A percentile compares a stretch with the other conserved stretches of the same genome.
Conservation (phyloP, 2,888 invertebrate genomes). For the Tigriopus californicus region DNA sequence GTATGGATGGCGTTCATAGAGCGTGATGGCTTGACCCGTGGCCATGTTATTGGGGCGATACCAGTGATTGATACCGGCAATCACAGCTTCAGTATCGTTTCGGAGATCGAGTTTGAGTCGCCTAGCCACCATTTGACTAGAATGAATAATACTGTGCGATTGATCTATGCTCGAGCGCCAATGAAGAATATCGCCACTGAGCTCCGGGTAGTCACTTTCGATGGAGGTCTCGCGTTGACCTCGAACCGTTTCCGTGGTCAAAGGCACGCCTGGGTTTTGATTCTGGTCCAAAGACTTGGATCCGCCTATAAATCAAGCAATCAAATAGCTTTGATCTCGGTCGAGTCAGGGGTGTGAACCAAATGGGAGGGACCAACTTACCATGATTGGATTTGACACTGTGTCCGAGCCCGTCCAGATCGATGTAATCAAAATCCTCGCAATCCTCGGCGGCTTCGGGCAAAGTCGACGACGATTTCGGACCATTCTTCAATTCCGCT, state of each 20-base stretch:
- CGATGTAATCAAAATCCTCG: conserved; percentile 50
- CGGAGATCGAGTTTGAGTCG: neutral
- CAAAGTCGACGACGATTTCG: conserved; percentile 25
- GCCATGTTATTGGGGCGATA: conserved; percentile 37
- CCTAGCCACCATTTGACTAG: neutral
- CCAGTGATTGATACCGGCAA: conserved; percentile 39
- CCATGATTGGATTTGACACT: too few species aligned
- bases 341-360: too few species aligned
- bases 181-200: neutral
- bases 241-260: too few species aligned
- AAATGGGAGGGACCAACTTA: too few species aligned
- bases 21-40: conserved; percentile 50
- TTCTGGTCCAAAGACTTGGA: too few species aligned
- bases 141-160: neutral
- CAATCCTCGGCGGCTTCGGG: conserved; percentile 24
- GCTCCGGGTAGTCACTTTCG: neutral
- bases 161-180: neutral
- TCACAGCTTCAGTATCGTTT: conserved; percentile 10
- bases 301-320: too few species aligned
- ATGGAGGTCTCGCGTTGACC: neutral
- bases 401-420: conserved; percentile 31
- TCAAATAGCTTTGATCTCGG: too few species aligned
- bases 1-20: conserved; percentile 64
- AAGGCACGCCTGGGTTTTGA: too few species aligned
- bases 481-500: neutral